These are phyloP conservation scores for Catocala nupta DNA, from an alignment of 2,888 invertebrate genomes.

Conservation along the genomic window DNA sequence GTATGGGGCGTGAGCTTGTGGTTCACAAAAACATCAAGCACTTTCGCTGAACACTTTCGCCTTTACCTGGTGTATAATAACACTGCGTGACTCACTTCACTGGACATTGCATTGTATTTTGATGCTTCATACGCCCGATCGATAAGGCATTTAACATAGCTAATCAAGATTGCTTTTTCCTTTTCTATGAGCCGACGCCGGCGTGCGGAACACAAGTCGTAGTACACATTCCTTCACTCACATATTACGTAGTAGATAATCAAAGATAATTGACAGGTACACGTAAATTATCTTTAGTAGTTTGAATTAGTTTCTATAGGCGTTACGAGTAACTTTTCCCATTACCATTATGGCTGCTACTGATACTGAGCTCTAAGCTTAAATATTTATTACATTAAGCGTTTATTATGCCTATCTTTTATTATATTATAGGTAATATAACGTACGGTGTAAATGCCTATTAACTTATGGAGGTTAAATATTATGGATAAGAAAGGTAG, in stretches of 20 bases:
- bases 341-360: conserved; percentile 19
- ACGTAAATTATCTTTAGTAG: conserved; percentile 30
- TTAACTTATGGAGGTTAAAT: too few relatives aligned
- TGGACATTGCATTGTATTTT: conserved; percentile 45
- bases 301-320: conserved; percentile 26
- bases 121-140: conserved; percentile 24
- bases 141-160: conserved; percentile 32
- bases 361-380: not conserved
- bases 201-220: conserved; percentile 4
- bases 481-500: too few relatives aligned
- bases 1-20: conserved; percentile 25
- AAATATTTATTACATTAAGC: too few relatives aligned
- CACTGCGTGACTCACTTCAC: conserved; percentile 66
- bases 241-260: conserved; percentile 18
- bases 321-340: conserved; percentile 17
- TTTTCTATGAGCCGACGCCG: conserved; percentile 12
- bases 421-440: too few relatives aligned
- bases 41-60: conserved; percentile 82
- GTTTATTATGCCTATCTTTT: too few relatives aligned
- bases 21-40: conserved; percentile 52
- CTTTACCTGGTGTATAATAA: conserved; percentile 68
- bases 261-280: conserved; percentile 29
- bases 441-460: too few relatives aligned
- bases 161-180: conserved; percentile 34
- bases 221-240: not conserved